Conservation (phyloP, 1,140 invertebrate genomes). For the Drosophila parabipectinata region DNA sequence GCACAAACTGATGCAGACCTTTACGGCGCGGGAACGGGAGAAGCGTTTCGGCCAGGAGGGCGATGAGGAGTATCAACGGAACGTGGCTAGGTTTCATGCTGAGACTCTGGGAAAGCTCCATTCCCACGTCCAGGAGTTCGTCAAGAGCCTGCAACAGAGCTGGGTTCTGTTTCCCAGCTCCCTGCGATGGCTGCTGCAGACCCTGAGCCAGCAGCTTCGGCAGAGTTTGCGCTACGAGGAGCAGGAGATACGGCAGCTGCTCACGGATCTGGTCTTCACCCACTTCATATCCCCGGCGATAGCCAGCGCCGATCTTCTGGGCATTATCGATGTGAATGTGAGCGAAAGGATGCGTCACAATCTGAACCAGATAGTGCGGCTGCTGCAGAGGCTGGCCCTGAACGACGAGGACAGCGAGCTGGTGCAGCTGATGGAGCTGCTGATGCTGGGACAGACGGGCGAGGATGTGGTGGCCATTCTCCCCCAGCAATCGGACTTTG, state of each 20-base stretch:
- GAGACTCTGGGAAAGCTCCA: conserved; percentile 92
- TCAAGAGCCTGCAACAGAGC: conserved; percentile 92
- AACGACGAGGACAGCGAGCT: conserved; percentile 92
- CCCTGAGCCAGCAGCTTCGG: conserved; percentile 89
- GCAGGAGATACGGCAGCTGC: conserved; percentile 91
- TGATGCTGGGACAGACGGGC: conserved; percentile 86
- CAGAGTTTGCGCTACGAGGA: conserved; percentile 87
- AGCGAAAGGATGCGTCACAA: conserved; percentile 96
- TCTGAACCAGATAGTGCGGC: conserved; percentile 95
- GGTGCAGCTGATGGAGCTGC: conserved; percentile 89
- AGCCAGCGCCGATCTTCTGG: conserved; percentile 97
- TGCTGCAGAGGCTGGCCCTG: conserved; percentile 95
- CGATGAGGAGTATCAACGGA: conserved; percentile 88
- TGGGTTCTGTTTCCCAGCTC: conserved; percentile 96
- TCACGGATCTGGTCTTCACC: conserved; percentile 96
- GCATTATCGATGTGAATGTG: conserved; percentile 97
- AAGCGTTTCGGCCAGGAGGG: conserved; percentile 88
- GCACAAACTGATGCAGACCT: conserved; percentile 90
- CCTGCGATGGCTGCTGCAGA: conserved; percentile 91
- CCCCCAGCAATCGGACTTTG: conserved; percentile 86
- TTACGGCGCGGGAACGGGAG: conserved; percentile 72
- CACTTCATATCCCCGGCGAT: conserved; percentile 98
- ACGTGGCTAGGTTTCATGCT: conserved; percentile 90
- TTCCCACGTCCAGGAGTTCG: conserved; percentile 92
- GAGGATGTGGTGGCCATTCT: conserved; percentile 86